Evolutionary conservation across 1,140 invertebrate genomes (phyloP), one percentile per base, ranked within the genome.

Genomic region (Diorhabda sublineata): DNA sequence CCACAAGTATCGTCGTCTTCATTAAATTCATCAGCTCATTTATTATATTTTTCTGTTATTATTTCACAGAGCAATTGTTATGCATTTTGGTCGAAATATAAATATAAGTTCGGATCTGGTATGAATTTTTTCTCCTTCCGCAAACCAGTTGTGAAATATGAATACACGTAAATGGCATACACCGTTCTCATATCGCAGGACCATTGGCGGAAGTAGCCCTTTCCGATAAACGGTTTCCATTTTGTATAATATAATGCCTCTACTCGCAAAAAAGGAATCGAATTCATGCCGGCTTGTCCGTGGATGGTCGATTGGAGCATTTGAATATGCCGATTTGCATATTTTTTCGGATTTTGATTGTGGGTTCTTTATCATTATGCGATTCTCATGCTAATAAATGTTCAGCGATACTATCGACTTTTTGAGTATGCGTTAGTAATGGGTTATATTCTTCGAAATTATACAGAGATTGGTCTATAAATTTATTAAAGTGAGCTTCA

Each of bases 361-460:
- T 44, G 61, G 61, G 61, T 62, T 62, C 44, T 62, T 62, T 45
- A 62, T 62, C 61, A 44, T 47, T 44, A 62, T 62, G 42, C 61
- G 44, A 62, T 62, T 62, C 44, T 62, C 61, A 62, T 62, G 61
- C 61, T 62, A 62, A 62, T 45, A 44, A 62, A 62, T 62, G 61
- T 45, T 59, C 61, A n/a, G 44, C 8, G 61, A 47, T 45, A 11
- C 61, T 44, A 62, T 62, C 61, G 61, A 43, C 11, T 62, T 42
- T 44, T 44, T 43, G 44, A 44, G 42, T 44, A 61, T 44, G 61
- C 47, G 47, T 52, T 3, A 52, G 47, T 52, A 52, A 62, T 62
- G 43, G 61, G 61, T 44, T 62, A 62, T 62, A 44, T n/a, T 42
- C 42, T 62, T 44, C 43, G 61, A 45, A 62, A 62, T 62, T 62